A percentile compares a stretch with the other conserved stretches of the same genome.
Conservation (phyloP, 2,113 vertebrate species). For the Solea senegalensis region DNA sequence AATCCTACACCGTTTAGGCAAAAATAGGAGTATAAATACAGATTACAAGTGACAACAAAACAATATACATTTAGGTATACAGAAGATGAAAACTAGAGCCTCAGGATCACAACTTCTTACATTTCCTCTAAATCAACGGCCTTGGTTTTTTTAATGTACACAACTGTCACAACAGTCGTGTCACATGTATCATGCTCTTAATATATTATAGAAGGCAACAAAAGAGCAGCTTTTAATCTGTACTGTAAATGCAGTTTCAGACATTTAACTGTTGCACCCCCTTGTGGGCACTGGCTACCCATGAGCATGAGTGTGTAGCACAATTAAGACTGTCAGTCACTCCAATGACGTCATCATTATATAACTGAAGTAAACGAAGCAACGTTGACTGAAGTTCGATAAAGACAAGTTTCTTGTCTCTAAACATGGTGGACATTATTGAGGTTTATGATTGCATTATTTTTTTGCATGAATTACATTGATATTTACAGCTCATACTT, state of each 20-base stretch:
- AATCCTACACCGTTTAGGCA: neutral
- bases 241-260: slow-evolving; percentile 12
- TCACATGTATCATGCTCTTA: neutral
- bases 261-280: slow-evolving; percentile 43
- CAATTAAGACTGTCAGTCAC: neutral
- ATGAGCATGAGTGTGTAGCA: neutral
- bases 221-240: neutral
- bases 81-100: too few species aligned
- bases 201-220: slow-evolving; percentile 3
- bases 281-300: slow-evolving; percentile 44
- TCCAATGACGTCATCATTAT: neutral
- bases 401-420: neutral
- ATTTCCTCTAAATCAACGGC: too few species aligned
- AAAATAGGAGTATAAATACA: too few species aligned
- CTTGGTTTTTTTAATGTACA: neutral
- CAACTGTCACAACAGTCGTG: neutral
- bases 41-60: too few species aligned
- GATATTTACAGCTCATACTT: neutral
- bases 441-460: neutral
- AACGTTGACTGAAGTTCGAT: neutral
- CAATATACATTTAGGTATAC: too few species aligned
- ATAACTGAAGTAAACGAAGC: neutral
- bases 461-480: neutral
- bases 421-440: neutral
- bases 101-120: too few species aligned